Evolutionary conservation across 2,113 vertebrate genomes (phyloP), one percentile per base, ranked within the genome.

Genomic region (Python bivittatus): DNA sequence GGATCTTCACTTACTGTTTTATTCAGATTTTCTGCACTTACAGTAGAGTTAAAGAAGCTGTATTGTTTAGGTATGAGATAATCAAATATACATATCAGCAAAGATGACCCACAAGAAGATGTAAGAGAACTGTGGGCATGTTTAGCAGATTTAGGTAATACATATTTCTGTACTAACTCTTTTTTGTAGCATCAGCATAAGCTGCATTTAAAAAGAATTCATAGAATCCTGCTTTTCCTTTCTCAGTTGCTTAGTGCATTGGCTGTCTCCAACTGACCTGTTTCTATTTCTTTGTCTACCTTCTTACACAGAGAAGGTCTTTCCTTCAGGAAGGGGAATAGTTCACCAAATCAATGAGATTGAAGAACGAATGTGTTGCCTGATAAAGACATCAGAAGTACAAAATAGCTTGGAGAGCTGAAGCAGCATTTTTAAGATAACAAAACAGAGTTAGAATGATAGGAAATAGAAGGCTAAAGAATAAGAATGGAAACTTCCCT

Each of bases 271-370:
- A 17, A 20, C 23, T 91, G 42, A 44, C 27, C 38, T 29, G 58
- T 25, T 60, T 52, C 57, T 85, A 25, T 83, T 58, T 84, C 33
- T 85, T 91, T 91, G 56, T 44, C 54, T 29, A 1, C 56, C 29
- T n/a, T 84, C 29, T 29, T 5, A 9, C 23, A 27, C 79, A 84
- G 2, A 5, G 8, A 72, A 91, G 15, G n/a, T 13, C 61, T 88
- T 92, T 56, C 91, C 85, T 79, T 27, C 57, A 92, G 87, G 92
- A 92, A 92, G 56, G 64, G 54, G 72, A 92, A 84, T 13, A 79
- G 53, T 88, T 83, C 91, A 92, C 25, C 8, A 84, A n/a, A 64
- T 53, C 22, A 48, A n/a, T 89, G 79, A 84, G 42, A 42, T 25
- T 64, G 33, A 89, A 90, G 33, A 44, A 68, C n/a, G 42, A 85